Conservation (phyloP, 2,113 vertebrate genomes). For the Pristiophorus japonicus region DNA sequence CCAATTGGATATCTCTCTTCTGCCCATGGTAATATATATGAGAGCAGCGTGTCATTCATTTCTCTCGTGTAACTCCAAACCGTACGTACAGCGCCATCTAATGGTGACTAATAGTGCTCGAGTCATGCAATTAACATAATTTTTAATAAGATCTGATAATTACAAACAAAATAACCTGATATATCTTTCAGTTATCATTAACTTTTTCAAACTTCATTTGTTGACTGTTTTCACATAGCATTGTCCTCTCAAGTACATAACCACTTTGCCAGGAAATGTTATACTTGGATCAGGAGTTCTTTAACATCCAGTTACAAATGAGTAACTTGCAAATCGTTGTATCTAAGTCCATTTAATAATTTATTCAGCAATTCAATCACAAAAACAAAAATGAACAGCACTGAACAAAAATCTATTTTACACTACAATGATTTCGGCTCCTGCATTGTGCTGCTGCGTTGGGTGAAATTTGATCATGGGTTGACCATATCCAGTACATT, state of each 20-base stretch:
- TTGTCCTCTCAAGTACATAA: background rate
- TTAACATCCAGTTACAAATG: background rate
- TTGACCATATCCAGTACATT: background rate
- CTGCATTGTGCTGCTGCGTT: background rate
- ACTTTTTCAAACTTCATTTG: background rate
- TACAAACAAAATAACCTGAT: background rate
- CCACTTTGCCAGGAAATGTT: background rate
- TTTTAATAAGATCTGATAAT: background rate
- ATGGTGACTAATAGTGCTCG: background rate
- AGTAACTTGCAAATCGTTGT: background rate
- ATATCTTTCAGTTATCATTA: background rate
- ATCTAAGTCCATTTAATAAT: background rate
- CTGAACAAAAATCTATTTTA: background rate
- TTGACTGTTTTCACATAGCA: background rate
- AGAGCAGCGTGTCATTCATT: background rate
- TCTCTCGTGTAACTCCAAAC: background rate
- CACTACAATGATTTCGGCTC: background rate
- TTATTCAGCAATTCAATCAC: background rate
- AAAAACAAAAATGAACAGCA: background rate
- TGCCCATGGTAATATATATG: background rate
- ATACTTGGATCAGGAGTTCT: background rate
- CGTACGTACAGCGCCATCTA: background rate
- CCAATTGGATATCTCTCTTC: background rate
- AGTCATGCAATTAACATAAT: background rate
- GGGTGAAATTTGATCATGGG: background rate